These are phyloP conservation scores for Athalia circularis DNA, from an alignment of 2,888 invertebrate genomes.

Conservation along the genomic window DNA sequence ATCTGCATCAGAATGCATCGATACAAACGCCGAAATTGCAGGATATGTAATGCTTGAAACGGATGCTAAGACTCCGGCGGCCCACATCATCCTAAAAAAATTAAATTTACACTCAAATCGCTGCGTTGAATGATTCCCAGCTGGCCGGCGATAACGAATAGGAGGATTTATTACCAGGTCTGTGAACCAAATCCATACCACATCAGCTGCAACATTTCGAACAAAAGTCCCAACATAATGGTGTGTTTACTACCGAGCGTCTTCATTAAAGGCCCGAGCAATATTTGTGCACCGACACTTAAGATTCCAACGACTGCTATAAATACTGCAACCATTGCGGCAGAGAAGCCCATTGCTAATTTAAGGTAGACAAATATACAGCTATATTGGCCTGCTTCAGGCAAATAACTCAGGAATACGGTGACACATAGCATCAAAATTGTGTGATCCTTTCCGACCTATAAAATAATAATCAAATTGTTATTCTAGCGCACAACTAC, in stretches of 20 bases:
- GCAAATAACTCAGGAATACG: constrained; percentile 97
- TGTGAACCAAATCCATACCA: constrained; percentile 98
- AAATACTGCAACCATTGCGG: constrained; percentile 96
- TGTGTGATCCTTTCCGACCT: constrained; percentile 96
- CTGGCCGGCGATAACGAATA: constrained; percentile 38
- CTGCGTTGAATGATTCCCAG: background rate
- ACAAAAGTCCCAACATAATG: constrained; percentile 96
- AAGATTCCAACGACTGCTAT: constrained; percentile 97
- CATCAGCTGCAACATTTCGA: constrained; percentile 97
- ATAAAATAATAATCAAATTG: too few relatives aligned
- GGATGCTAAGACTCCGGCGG: constrained; percentile 96
- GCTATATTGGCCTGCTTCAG: constrained; percentile 99
- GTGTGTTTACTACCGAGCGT: constrained; percentile 96
- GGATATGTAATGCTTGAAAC: constrained; percentile 98
- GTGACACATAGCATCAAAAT: constrained; percentile 97
- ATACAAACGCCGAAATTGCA: constrained; percentile 98
- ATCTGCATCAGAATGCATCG: constrained; percentile 97
- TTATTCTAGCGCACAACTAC: too few relatives aligned
- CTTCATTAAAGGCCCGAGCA: constrained; percentile 82
- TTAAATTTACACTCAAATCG: background rate
- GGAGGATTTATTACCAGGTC: constrained; percentile 82
- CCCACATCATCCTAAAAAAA: constrained; percentile 96
- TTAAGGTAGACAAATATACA: constrained; percentile 99
- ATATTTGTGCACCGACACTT: constrained; percentile 95
- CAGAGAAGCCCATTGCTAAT: constrained; percentile 96